Conservation (phyloP, 1,140 invertebrate species). For the Thalassaphorura encarpata region DNA sequence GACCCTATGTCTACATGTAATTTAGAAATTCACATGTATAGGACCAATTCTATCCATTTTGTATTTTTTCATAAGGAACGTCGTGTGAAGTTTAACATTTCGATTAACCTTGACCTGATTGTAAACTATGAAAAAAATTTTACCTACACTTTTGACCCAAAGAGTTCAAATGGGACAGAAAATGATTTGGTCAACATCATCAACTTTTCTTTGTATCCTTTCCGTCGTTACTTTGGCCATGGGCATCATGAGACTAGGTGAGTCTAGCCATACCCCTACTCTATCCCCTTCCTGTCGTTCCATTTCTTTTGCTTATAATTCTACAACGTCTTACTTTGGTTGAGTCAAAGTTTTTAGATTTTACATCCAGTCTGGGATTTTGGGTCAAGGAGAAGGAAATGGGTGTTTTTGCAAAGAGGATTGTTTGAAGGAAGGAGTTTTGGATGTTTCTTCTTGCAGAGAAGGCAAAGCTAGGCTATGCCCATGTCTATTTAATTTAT, state of each 20-base stretch:
- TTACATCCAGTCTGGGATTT: too few species aligned
- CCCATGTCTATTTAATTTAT: too few species aligned
- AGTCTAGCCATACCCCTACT: too few species aligned
- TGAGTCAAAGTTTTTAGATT: too few species aligned
- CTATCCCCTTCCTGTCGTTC: too few species aligned
- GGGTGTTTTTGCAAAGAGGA: too few species aligned
- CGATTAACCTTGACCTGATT: slow-evolving; percentile 11
- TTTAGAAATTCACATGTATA: neutral
- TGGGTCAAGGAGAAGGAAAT: too few species aligned
- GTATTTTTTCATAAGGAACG: slow-evolving; percentile 9
- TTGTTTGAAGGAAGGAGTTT: too few species aligned
- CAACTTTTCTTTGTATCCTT: slow-evolving; percentile 13
- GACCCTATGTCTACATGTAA: slow-evolving; percentile 43
- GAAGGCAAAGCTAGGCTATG: too few species aligned
- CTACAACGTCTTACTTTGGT: slow-evolving; percentile 4
- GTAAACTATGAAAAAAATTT: slow-evolving; percentile 16
- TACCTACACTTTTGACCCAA: slow-evolving; percentile 16
- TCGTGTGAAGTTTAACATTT: slow-evolving; percentile 20
- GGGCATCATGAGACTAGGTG: neutral
- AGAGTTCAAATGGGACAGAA: neutral
- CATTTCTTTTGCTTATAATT: too few species aligned
- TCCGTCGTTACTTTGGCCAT: slow-evolving; percentile 6
- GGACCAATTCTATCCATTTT: neutral
- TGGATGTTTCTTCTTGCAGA: too few species aligned
- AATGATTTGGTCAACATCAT: slow-evolving; percentile 9